These are phyloP conservation scores for Cydia amplana DNA, from an alignment of 1,140 invertebrate species.

Conservation along the genomic window DNA sequence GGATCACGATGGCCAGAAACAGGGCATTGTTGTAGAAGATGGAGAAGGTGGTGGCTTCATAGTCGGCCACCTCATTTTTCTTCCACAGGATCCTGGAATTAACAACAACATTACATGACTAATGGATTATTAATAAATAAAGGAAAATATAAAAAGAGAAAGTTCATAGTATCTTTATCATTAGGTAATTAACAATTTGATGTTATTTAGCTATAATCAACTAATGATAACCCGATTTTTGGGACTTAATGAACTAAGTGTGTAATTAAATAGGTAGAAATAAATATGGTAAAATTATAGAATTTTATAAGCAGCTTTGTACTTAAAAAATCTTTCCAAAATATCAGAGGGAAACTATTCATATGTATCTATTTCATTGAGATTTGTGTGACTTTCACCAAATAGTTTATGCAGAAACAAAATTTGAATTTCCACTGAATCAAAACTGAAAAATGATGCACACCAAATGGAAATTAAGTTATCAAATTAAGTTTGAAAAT, in stretches of 20 bases:
- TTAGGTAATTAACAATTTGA: background rate
- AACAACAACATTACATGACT: background rate
- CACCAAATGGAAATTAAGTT: no score
- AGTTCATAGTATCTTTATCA: background rate
- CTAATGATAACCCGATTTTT: background rate
- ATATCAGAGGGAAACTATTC: no score
- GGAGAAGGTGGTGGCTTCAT: slow-evolving; percentile 98
- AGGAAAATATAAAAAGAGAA: background rate
- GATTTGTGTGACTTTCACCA: background rate
- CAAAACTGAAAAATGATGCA: no score
- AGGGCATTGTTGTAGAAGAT: slow-evolving; percentile 99
- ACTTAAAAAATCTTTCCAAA: no score
- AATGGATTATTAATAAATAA: background rate
- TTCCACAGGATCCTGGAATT: slow-evolving; percentile 94
- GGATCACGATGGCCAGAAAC: slow-evolving; percentile 96
- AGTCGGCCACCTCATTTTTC: slow-evolving; percentile 99
- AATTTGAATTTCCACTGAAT: no score
- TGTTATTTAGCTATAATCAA: background rate
- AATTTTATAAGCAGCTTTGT: no score
- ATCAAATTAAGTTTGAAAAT: no score
- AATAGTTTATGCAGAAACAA: background rate
- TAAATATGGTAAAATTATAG: no score
- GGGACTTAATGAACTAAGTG: no score
- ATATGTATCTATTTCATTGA: background rate
- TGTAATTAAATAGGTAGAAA: no score